Conservation (phyloP, 2,888 invertebrate genomes). For the Archips crataeganus region DNA sequence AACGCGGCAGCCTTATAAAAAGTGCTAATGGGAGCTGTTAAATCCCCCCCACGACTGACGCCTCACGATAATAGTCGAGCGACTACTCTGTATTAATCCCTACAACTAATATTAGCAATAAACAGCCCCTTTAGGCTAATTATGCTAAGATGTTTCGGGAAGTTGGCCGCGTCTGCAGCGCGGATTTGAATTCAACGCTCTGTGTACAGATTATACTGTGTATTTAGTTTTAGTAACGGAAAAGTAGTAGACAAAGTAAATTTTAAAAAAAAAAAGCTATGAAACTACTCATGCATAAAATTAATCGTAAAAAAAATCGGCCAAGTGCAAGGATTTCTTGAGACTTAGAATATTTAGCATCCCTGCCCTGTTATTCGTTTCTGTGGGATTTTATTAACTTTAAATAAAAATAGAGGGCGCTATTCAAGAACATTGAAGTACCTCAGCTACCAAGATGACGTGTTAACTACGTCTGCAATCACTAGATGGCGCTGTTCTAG, state of each 20-base stretch:
- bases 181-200: slow-evolving; percentile 65
- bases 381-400: too few relatives aligned
- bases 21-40: background rate
- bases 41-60: slow-evolving; percentile 25
- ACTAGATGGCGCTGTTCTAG: too few relatives aligned
- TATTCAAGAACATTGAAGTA: too few relatives aligned
- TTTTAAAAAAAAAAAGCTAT: too few relatives aligned
- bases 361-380: too few relatives aligned
- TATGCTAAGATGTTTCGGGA: slow-evolving; percentile 80
- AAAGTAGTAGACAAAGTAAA: background rate
- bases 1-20: background rate
- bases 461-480: too few relatives aligned
- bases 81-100: slow-evolving; percentile 74
- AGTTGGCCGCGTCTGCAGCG: slow-evolving; percentile 67
- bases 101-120: slow-evolving; percentile 84
- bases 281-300: too few relatives aligned
- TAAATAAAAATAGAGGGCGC: too few relatives aligned
- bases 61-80: slow-evolving; percentile 43
- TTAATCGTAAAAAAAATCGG: too few relatives aligned
- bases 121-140: slow-evolving; percentile 81
- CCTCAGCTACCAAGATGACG: too few relatives aligned
- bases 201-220: slow-evolving; percentile 46
- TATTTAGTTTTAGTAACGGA: background rate
- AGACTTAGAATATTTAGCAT: too few relatives aligned
- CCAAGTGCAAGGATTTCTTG: too few relatives aligned